Evolutionary conservation across 2,888 invertebrate genomes (phyloP), one percentile per base, ranked within the genome.

Genomic region (Drosophila falleni): DNA sequence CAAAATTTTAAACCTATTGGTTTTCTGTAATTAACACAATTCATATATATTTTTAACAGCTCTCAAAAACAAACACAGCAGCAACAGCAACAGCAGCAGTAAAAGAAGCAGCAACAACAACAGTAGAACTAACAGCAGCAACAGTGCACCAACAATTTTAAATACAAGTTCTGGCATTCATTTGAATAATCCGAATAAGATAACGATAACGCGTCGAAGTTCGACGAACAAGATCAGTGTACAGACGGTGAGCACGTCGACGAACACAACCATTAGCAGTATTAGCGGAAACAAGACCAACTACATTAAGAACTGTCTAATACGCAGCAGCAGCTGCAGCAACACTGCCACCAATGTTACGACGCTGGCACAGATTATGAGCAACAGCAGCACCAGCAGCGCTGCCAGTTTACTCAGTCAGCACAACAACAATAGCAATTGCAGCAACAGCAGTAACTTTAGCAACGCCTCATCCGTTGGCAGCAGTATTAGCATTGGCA

Each of bases 281-380:
- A 77, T 69, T 53, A 70, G 55, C 26, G 63, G 74, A 49, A 68
- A 58, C 56, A 86, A 91, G 67, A 89, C 80, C 26, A 90, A 89
- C 76, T 91, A 91, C 69, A 91, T 90, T 16, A 91, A 90, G 68
- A 91, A 91, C 80, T 91, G 91, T 71, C 78, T 91, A 15, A 91
- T 91, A 71, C 87, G 90, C 66, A 90, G 91, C 78, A 90, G 90
- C 81, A 90, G 91, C 78, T 91, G 90, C 81, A 90, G 91, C 82
- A 91, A 90, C 81, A 91, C 89, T 47, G 90, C 87, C 55, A 91
- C 85, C 73, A 91, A 90, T 83, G 90, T 90, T 78, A 90, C 90
- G 31, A 91, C 90, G 16, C 53, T 90, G 85, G 90, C 90, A 49
- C 90, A 90, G 88, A 90, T 90, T 82, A 89, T 90, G 90, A 90